These are phyloP conservation scores for Lophius americanus DNA, from an alignment of 2,797 vertebrate genomes.

Conservation along the genomic window DNA sequence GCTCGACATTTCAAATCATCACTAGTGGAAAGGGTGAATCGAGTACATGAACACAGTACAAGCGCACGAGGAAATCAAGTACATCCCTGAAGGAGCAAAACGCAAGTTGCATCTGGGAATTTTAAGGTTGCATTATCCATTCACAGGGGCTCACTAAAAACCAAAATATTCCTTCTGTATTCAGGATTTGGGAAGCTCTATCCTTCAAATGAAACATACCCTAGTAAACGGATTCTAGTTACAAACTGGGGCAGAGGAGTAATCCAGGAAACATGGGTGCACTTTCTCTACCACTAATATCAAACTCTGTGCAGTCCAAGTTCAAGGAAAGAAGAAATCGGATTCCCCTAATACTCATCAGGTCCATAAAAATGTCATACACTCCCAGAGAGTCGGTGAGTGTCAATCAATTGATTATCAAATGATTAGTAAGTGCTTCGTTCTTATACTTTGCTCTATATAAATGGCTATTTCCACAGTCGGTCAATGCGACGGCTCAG, in stretches of 20 bases:
- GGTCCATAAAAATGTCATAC: constrained; percentile 48
- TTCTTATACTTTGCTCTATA: constrained; percentile 64
- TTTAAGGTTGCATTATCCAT: constrained; percentile 34
- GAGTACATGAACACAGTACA: constrained; percentile 59
- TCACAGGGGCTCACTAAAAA: constrained; percentile 35
- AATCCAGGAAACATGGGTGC: constrained; percentile 20
- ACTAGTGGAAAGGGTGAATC: constrained; percentile 41
- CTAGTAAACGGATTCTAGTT: constrained; percentile 29
- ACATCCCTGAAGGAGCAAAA: constrained; percentile 70
- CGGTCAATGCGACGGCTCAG: constrained; percentile 68
- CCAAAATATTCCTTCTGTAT: constrained; percentile 1
- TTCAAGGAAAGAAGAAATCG: constrained; percentile 27
- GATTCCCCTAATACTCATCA: constrained; percentile 31
- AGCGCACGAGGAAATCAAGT: constrained; percentile 53
- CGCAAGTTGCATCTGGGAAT: constrained; percentile 41
- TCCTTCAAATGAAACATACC: constrained; percentile 8
- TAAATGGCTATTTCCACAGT: constrained; percentile 80
- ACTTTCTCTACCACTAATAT: constrained; percentile 14
- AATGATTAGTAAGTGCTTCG: constrained; percentile 68
- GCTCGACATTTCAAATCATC: constrained; percentile 49
- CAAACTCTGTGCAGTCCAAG: constrained; percentile 17
- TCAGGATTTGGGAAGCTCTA: constrained; percentile 18
- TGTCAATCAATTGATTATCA: constrained; percentile 44
- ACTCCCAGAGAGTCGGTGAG: constrained; percentile 43
- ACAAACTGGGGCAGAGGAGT: constrained; percentile 13